Percentiles rank a stretch among this genome's conserved stretches.
Evolutionary conservation across 2,113 vertebrate species (phyloP).

Genomic region (Daubentonia madagascariensis): DNA sequence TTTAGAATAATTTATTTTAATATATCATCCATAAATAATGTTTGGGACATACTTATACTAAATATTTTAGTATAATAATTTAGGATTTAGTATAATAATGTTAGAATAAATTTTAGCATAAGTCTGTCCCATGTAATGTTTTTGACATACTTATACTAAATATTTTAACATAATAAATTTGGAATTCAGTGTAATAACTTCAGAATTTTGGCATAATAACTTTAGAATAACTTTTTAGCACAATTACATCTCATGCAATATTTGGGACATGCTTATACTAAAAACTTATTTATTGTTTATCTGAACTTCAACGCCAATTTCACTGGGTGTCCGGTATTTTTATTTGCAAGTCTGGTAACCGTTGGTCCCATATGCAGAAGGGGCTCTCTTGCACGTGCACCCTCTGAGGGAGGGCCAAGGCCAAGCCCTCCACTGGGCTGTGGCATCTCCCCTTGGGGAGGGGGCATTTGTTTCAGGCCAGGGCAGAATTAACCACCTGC

Average conservation of each 20-base stretch:
- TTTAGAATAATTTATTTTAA: not conserved
- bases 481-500: not conserved
- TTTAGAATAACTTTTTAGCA: not conserved
- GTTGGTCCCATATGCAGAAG: not conserved
- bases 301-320: not conserved
- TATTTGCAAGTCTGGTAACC: not conserved
- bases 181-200: not conserved
- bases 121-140: not conserved
- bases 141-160: not conserved
- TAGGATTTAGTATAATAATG: not conserved
- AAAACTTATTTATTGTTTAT: not conserved
- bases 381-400: fast-evolving
- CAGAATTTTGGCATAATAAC: not conserved
- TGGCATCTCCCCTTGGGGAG: not conserved
- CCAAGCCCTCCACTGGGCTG: too few relatives aligned
- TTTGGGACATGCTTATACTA: not conserved
- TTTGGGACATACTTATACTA: not conserved
- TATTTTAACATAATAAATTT: not conserved
- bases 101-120: not conserved
- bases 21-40: not conserved
- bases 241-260: not conserved
- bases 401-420: too few relatives aligned
- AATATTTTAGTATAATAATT: not conserved
- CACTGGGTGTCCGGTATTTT: not conserved
- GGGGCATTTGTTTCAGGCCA: not conserved